Percentiles rank a stretch among this genome's conserved stretches.
phyloP scores from a whole-genome alignment of 2,113 vertebrate genomes.

The Sarotherodon lohbergeri region DNA sequence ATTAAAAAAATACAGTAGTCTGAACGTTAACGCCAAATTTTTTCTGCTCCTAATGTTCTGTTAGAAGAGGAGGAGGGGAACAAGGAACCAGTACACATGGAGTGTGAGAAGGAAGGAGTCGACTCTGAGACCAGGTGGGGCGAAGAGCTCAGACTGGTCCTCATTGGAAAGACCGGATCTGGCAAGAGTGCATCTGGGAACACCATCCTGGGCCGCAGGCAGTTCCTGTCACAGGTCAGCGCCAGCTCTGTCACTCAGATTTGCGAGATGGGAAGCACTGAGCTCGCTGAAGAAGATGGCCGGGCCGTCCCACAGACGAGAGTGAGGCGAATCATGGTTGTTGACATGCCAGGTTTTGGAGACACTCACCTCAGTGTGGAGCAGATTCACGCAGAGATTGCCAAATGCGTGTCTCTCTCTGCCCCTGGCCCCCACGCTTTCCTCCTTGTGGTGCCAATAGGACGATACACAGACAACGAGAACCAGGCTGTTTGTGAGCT shows the following conservation, averaged over 20 bases:
- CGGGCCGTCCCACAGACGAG: not conserved
- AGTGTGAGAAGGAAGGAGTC: not conserved
- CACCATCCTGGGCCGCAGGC: conserved; percentile 66
- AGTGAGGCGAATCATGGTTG: conserved; percentile 47
- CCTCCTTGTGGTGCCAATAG: conserved; percentile 71
- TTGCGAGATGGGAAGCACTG: conserved; percentile 49
- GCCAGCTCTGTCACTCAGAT: conserved; percentile 65
- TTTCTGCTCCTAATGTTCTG: not conserved
- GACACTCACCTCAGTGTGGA: conserved; percentile 61
- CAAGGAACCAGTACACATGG: not conserved
- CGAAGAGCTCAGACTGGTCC: conserved; percentile 68
- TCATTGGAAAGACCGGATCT: conserved; percentile 71
- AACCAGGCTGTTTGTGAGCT: conserved; percentile 48
- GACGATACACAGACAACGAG: conserved; percentile 67
- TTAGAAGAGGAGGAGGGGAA: not conserved
- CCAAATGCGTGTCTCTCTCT: conserved; percentile 64
- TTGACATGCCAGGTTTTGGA: conserved; percentile 76
- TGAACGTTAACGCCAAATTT: not conserved
- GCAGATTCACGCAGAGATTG: conserved; percentile 57
- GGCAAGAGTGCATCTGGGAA: conserved; percentile 77
- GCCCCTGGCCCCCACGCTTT: conserved; percentile 73
- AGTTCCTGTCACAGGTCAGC: conserved; percentile 64
- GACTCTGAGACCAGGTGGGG: not conserved
- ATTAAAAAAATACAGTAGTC: not conserved
- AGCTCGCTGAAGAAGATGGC: conserved; percentile 12